These are phyloP conservation scores for Theocolax elegans DNA, from an alignment of 1,140 invertebrate species.

Conservation along the genomic window DNA sequence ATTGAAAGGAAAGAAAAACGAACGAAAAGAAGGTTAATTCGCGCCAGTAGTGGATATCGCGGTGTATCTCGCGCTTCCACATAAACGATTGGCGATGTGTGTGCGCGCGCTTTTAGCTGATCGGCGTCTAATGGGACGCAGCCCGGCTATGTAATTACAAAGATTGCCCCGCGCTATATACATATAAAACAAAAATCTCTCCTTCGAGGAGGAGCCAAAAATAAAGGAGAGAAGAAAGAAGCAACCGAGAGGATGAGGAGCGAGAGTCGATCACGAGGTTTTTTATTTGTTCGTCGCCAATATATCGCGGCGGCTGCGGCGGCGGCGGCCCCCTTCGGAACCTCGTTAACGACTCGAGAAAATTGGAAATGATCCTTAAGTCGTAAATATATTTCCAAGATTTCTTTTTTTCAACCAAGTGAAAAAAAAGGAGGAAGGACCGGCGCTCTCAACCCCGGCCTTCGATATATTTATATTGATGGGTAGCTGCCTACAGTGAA, in stretches of 20 bases:
- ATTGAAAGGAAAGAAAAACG: no score
- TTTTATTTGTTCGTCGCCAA: conserved; percentile 24
- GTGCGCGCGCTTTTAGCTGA: no score
- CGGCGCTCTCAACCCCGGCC: conserved; percentile 4
- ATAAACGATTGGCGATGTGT: no score
- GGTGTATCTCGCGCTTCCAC: no score
- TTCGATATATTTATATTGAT: conserved; percentile 22
- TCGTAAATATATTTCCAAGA: conserved; percentile 39
- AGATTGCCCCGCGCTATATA: conserved; percentile 60
- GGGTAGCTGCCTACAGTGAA: not conserved
- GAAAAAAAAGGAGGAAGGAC: no score
- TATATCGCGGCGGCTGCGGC: conserved; percentile 10
- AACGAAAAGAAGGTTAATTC: no score
- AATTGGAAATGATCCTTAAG: conserved; percentile 42
- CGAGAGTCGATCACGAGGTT: conserved; percentile 21
- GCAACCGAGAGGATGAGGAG: not conserved
- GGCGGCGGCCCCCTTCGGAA: conserved; percentile 1
- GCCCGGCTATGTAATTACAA: conserved; percentile 65
- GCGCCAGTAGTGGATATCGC: no score
- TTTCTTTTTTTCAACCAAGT: no score
- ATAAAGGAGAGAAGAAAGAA: conserved; percentile 22
- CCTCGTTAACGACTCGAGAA: conserved; percentile 41
- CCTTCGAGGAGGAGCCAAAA: not conserved
- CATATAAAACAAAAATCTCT: conserved; percentile 17
- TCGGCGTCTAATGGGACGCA: conserved; percentile 67